Evolutionary conservation across 1,140 invertebrate genomes (phyloP), one percentile per base, ranked within the genome.

Genomic region (Neelides sp.): DNA sequence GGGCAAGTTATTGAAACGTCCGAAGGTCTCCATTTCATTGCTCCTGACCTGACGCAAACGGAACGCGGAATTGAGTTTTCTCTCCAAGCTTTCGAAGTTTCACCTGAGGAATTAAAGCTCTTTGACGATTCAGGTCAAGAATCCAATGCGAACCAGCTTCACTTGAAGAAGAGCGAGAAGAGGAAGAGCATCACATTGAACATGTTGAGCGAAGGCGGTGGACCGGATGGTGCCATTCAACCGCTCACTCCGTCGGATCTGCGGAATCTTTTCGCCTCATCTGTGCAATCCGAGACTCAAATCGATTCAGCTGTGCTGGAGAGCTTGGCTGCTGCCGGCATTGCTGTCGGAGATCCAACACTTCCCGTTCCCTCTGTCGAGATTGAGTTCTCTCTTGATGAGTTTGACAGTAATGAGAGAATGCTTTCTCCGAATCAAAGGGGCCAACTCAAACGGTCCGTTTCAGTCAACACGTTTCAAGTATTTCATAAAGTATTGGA

Each of bases 61-160:
- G 72, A 76, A 24, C 76, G 79, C 63, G 78, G 78, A 15, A 62
- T 70, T 13, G 76, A 82, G 63, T 82, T 82, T 64, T 80, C 78
- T 12, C 78, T 83, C 5, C 80, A 83, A 69, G 79, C 79, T 39
- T 83, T 82, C 64, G 76, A 81, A 43, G 55, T 83, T 1, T 78
- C 77, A 23, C 77, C 78, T 2, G 79, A 82, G 64, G 79, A 82
- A 64, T 8, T 32, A 32, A 32, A 32, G 7, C 28, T 8, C 28
- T 32, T 32, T 7, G 28, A 32, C 28, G n/a, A 32, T 32, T 32
- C 7, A 32, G 28, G 27, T 20, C 42, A 2, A 7, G 3, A 19
- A 35, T 4, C 30, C 24, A 22, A 20, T 5, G 17, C 20, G 1
- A 13, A 34, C 7, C 44, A 23, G 40, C 23, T 51, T 12, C 28